Evolutionary conservation across 2,113 vertebrate species (phyloP).

Genomic region (Tichodroma muraria): DNA sequence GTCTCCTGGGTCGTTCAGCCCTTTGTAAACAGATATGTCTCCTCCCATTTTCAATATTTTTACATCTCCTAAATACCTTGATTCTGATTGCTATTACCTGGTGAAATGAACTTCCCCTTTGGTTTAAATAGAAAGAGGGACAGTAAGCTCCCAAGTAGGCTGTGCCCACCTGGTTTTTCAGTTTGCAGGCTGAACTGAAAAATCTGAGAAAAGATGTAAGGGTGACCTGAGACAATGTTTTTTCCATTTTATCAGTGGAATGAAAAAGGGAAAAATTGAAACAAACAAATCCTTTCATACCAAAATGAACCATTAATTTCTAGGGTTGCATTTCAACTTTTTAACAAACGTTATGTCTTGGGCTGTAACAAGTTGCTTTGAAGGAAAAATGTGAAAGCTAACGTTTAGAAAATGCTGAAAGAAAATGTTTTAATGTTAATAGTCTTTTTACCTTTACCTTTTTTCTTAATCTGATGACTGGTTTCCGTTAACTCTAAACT

Average conservation of each 20-base stretch:
- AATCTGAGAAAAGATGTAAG: neutral
- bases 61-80: neutral
- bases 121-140: neutral
- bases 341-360: neutral
- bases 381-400: constrained; percentile 13
- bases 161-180: constrained; percentile 34
- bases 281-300: neutral
- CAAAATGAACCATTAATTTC: neutral
- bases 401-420: constrained; percentile 6
- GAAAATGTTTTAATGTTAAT: neutral
- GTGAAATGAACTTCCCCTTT: neutral
- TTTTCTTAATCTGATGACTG: neutral
- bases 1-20: neutral
- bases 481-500: neutral
- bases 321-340: constrained; percentile 13
- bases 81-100: neutral
- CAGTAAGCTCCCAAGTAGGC: neutral
- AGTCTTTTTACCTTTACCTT: neutral
- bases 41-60: neutral
- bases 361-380: constrained; percentile 2
- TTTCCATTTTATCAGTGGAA: neutral
- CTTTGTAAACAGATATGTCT: neutral
- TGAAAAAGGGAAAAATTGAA: neutral
- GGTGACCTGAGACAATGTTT: neutral
- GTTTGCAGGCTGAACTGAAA: constrained; percentile 59